These are phyloP conservation scores for Pilophorus perplexus DNA, from an alignment of 2,888 invertebrate species.

Conservation along the genomic window DNA sequence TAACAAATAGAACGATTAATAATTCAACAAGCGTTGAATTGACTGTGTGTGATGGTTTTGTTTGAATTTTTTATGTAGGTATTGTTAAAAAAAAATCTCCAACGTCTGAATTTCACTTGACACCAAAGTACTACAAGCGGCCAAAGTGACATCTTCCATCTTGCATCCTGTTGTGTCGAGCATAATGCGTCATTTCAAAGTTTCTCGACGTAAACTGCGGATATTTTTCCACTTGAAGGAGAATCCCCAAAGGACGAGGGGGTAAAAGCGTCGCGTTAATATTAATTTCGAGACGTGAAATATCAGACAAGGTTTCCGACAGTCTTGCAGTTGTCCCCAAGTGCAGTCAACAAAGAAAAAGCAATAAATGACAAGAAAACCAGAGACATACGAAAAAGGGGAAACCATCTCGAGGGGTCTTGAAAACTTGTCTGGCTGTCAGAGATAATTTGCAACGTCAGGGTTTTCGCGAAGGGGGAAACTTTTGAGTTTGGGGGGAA, in stretches of 20 bases:
- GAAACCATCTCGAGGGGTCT: not conserved
- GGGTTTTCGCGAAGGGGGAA: not conserved
- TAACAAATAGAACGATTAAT: too few species aligned
- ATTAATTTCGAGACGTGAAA: conserved; percentile 25
- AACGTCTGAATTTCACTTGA: too few species aligned
- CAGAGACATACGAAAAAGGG: not conserved
- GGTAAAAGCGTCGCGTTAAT: conserved; percentile 2
- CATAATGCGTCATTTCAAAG: not conserved
- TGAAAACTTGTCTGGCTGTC: conserved; percentile 23
- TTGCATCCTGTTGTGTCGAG: too few species aligned
- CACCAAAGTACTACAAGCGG: too few species aligned
- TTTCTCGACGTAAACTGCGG: conserved; percentile 3
- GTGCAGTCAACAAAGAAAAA: conserved; percentile 21
- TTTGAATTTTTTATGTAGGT: too few species aligned
- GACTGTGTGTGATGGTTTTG: too few species aligned
- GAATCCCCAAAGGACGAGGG: not conserved
- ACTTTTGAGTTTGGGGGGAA: too few species aligned
- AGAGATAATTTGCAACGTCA: conserved; percentile 29
- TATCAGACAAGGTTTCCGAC: conserved; percentile 23
- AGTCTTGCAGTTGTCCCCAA: conserved; percentile 25
- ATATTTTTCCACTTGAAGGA: not conserved
- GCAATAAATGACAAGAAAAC: conserved; percentile 29
- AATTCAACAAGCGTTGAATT: too few species aligned
- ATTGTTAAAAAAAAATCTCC: too few species aligned
- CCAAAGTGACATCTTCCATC: too few species aligned